Conservation (phyloP, 2,888 invertebrate species). For the Diarsia brunnea region DNA sequence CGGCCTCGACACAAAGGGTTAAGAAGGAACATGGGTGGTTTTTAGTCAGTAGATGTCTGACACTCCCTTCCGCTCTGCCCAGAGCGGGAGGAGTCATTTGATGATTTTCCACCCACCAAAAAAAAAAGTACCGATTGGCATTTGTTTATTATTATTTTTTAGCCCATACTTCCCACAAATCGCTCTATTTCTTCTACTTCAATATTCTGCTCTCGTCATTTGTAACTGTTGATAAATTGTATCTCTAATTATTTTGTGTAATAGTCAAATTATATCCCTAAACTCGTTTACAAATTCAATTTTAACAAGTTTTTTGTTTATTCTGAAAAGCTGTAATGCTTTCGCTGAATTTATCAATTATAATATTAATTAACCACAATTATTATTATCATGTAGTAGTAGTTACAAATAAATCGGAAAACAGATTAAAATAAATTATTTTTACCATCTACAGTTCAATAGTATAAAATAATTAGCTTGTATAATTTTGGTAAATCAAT, state of each 20-base stretch:
- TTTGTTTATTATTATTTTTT: not conserved
- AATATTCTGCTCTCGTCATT: not conserved
- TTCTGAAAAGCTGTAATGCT: not conserved
- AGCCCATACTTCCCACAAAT: not conserved
- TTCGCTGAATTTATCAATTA: not conserved
- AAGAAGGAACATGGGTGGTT: no score
- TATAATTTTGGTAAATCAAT: not conserved
- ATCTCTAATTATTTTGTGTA: not conserved
- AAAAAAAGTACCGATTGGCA: not conserved
- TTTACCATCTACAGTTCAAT: not conserved
- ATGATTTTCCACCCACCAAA: no score
- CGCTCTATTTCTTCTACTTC: not conserved
- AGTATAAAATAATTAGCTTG: not conserved
- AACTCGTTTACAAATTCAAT: not conserved
- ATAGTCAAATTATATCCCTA: not conserved
- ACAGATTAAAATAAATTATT: slow-evolving; percentile 1
- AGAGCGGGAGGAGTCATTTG: no score
- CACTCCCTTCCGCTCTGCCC: no score
- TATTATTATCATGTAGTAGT: slow-evolving; percentile 73
- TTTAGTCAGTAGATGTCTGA: no score
- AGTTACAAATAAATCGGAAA: slow-evolving; percentile 59
- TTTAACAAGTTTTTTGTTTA: not conserved
- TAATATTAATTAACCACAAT: slow-evolving; percentile 45
- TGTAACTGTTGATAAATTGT: not conserved
- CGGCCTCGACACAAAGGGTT: no score